phyloP scores from a whole-genome alignment of 2,113 vertebrate genomes.

The Psettodes erumei region DNA sequence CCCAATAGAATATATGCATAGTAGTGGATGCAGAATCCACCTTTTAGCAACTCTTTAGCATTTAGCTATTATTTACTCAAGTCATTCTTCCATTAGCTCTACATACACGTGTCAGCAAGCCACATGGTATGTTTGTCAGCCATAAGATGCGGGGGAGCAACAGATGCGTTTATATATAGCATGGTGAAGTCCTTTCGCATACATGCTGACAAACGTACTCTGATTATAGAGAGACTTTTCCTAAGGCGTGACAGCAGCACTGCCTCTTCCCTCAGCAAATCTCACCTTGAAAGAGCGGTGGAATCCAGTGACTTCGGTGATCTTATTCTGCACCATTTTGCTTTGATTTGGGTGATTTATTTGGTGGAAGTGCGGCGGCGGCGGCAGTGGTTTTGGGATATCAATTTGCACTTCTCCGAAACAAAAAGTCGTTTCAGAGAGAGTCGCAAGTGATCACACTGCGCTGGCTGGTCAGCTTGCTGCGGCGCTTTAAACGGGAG shows the following conservation, averaged over 20 bases:
- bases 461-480: slow-evolving; percentile 70
- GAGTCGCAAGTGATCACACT: slow-evolving; percentile 72
- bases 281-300: slow-evolving; percentile 93
- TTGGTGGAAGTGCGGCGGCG: slow-evolving; percentile 62
- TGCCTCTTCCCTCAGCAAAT: not conserved
- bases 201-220: slow-evolving; percentile 34
- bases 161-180: slow-evolving; percentile 69
- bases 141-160: slow-evolving; percentile 23
- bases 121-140: slow-evolving; percentile 15
- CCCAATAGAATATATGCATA: not conserved
- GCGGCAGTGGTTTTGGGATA: slow-evolving; percentile 67
- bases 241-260: slow-evolving; percentile 4
- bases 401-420: slow-evolving; percentile 76
- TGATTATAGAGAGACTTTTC: slow-evolving; percentile 8
- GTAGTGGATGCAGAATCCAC: not conserved
- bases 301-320: slow-evolving; percentile 89
- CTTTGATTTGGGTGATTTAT: slow-evolving; percentile 58
- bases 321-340: slow-evolving; percentile 94
- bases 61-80: not conserved
- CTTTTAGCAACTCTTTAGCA: too few species aligned
- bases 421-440: slow-evolving; percentile 68
- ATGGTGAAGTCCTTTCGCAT: slow-evolving; percentile 4
- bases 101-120: slow-evolving; percentile 16
- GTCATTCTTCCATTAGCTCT: not conserved
- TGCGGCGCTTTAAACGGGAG: slow-evolving; percentile 82